Evolutionary conservation across 2,113 vertebrate species (phyloP), one percentile per base, ranked within the genome.

Genomic region (Spheniscus mendiculus): DNA sequence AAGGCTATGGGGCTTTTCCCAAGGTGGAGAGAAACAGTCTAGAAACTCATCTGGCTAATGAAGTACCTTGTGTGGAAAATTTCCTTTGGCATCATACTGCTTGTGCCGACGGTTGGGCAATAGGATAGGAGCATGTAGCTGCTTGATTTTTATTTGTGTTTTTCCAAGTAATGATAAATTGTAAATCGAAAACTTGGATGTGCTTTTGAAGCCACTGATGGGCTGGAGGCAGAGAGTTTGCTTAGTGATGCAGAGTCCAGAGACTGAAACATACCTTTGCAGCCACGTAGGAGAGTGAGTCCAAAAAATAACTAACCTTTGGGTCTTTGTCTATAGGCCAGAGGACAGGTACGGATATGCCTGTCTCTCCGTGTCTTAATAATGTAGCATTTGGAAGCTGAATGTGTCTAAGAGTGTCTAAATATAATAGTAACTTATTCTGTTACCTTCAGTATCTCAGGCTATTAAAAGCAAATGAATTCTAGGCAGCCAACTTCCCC

Each of bases 281-380:
- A 73, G 23, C 70, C 30, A 23, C 0, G 0, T 11, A 30, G 49
- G 74, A 80, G 62, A 89, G 29, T 0, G 26, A 80, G 45, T 58
- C 53, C 18, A 22, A 65, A 82, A 77, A 77, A 47, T 45, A 70
- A 50, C 66, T 45, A 70, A 53, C 66, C 47, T 80, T 30, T 66
- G 84, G 36, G 32, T 16, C 53, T 77, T 40, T 91, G 55, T 84
- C 45, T 61, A 1, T 42, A 29, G 86, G 34, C 55, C 72, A 58
- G 69, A 73, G 56, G 58, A 85, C 49, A 61, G 62, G 22, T 30
- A 13, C 4, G 66, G 84, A 18, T 89, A 15, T 38, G 50, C 30
- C 25, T 56, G 56, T 47, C n/a, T 73, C 71, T 76, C 66, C 12
- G 0, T 18, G 36, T 52, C 73, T 72, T 79, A 67, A 36, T 56